Evolutionary conservation across 2,113 vertebrate genomes (phyloP), one percentile per base, ranked within the genome.

Genomic region (Petaurus breviceps): DNA sequence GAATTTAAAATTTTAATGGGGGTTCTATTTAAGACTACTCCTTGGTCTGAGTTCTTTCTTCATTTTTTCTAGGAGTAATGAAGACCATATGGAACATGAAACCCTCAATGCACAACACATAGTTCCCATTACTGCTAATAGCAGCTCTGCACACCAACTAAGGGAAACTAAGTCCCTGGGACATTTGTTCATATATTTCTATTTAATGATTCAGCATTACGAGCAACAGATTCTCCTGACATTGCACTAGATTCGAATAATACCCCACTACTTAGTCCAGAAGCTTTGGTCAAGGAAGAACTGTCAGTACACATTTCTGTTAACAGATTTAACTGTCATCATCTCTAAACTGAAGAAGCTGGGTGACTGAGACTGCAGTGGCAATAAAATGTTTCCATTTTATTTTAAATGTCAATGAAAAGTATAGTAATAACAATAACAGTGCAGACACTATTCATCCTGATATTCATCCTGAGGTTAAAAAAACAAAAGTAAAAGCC

Each of bases 361-460:
- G 19, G 37, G 6, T 84, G 68, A 84, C 47, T 90, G 93, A 96
- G 51, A 25, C 4, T 54, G 37, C 31, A 94, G n/a, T 24, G 50
- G 25, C 49, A 90, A 96, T 50, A 93, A 91, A 95, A 95, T 51
- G 12, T 53, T 55, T 43, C 94, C 93, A 61, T 43, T 84, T 95
- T 91, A 92, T 92, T 95, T 96, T 91, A 94, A 95, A 95, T 89
- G 91, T 50, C 43, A 93, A 1, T 89, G 9, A 96, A 46, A 97
- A 94, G n/a, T 57, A 90, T 95, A 46, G 51, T 61, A 51, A 43
- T 51, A 96, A 94, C 24, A 97, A 84, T 90, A 94, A 96, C 8
- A 61, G 0, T 52, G 90, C n/a, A 49, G 26, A 25, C n/a, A 50
- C 0, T 50, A 47, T 46, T 92, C 53, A 95, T 89, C 94, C 11